Evolutionary conservation across 2,888 invertebrate species (phyloP).

Genomic region (Lissonota sp.): DNA sequence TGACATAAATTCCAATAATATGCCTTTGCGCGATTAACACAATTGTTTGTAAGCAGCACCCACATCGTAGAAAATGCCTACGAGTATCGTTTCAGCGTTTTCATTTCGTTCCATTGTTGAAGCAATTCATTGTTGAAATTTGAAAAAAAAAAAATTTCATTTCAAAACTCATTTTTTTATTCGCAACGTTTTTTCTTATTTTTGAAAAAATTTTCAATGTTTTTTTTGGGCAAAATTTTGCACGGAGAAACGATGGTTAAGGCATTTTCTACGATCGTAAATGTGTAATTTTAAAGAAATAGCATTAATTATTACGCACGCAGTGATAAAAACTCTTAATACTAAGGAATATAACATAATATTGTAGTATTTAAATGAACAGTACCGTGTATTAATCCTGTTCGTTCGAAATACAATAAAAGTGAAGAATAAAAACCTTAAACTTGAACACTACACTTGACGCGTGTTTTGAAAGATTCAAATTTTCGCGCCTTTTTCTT

Average conservation of each 20-base stretch:
- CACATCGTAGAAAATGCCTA: conserved; percentile 59
- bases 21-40: conserved; percentile 53
- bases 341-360: conserved; percentile 69
- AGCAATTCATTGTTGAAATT: not conserved
- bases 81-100: not conserved
- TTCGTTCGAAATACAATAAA: conserved; percentile 77
- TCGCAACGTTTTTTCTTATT: not conserved
- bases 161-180: conserved; percentile 5
- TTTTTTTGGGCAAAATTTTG: not conserved
- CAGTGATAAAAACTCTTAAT: conserved; percentile 68
- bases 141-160: not conserved
- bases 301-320: conserved; percentile 69
- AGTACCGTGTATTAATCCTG: conserved; percentile 75
- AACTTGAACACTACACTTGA: not conserved
- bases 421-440: conserved; percentile 63
- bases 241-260: conserved; percentile 56
- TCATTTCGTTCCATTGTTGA: not conserved
- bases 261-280: conserved; percentile 75
- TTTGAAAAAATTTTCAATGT: conserved; percentile 3
- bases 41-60: conserved; percentile 60
- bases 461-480: not conserved
- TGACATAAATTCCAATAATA: conserved; percentile 56
- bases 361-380: conserved; percentile 75
- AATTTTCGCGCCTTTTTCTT: not conserved
- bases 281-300: conserved; percentile 61